A percentile compares a stretch with the other conserved stretches of the same genome.
Conservation (phyloP, 1,140 invertebrate species). For the Prorops nasuta region DNA sequence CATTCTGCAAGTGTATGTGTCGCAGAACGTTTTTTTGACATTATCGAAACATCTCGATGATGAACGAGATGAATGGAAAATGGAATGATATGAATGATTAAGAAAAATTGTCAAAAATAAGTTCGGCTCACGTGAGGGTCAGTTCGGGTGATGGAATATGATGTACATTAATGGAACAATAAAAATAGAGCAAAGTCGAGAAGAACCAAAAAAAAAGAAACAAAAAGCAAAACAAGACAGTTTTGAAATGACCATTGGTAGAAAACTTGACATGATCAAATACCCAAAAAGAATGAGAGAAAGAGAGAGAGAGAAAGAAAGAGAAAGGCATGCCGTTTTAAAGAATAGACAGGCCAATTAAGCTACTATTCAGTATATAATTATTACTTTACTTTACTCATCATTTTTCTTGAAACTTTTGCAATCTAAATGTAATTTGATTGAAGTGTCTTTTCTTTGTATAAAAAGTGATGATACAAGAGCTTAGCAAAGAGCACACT, state of each 20-base stretch:
- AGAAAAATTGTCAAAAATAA: conserved; percentile 40
- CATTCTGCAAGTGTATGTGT: conserved; percentile 55
- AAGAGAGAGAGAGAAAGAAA: conserved; percentile 10
- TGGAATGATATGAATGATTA: background rate
- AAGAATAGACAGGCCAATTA: too few species aligned
- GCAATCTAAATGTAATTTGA: too few species aligned
- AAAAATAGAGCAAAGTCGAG: conserved; percentile 14
- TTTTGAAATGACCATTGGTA: conserved; percentile 17
- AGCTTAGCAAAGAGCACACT: conserved; percentile 46
- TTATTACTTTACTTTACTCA: too few species aligned
- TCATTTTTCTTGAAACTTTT: too few species aligned
- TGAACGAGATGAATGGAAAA: conserved; percentile 1
- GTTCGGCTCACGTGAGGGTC: conserved; percentile 34
- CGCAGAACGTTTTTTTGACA: conserved; percentile 46
- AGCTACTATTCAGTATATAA: too few species aligned
- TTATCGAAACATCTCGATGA: conserved; percentile 1
- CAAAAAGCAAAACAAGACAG: conserved; percentile 10
- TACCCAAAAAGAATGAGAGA: too few species aligned
- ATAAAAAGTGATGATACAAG: too few species aligned
- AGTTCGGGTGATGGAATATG: conserved; percentile 27
- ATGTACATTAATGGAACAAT: conserved; percentile 32
- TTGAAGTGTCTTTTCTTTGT: too few species aligned
- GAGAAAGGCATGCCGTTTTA: too few species aligned
- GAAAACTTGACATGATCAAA: conserved; percentile 12
- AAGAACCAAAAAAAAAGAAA: conserved; percentile 1